These are phyloP conservation scores for Xiphophorus birchmanni DNA, from an alignment of 2,797 vertebrate genomes.

Conservation along the genomic window DNA sequence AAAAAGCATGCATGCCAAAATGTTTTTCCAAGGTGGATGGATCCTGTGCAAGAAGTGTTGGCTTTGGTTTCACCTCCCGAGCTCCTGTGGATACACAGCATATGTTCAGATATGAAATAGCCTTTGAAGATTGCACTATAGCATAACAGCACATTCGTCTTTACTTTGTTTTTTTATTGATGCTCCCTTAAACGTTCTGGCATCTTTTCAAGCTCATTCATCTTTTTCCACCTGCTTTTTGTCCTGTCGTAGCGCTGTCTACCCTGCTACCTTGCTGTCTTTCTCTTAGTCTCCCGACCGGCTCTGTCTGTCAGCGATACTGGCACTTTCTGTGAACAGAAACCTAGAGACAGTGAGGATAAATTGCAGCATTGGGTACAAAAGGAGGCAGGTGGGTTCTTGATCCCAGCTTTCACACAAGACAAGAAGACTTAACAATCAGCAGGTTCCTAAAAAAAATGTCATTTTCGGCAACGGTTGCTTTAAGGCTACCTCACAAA, in stretches of 20 bases:
- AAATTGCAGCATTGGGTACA: constrained; percentile 47
- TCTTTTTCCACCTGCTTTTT: constrained; percentile 30
- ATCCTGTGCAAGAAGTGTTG: constrained; percentile 67
- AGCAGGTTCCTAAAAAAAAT: constrained; percentile 28
- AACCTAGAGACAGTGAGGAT: constrained; percentile 39
- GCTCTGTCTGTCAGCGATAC: constrained; percentile 63
- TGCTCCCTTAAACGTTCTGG: constrained; percentile 40
- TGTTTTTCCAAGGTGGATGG: constrained; percentile 35
- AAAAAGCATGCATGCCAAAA: constrained; percentile 29
- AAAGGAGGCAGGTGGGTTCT: constrained; percentile 38
- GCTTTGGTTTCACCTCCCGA: constrained; percentile 63
- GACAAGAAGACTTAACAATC: constrained; percentile 38
- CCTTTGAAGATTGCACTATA: constrained; percentile 24
- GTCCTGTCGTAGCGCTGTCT: constrained; percentile 25
- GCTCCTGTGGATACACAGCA: constrained; percentile 62
- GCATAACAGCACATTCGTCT: constrained; percentile 21
- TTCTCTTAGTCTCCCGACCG: constrained; percentile 19
- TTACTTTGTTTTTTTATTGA: constrained; percentile 29
- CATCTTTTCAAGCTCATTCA: constrained; percentile 47
- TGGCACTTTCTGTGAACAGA: constrained; percentile 8
- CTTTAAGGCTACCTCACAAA: not conserved
- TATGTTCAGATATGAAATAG: constrained; percentile 71
- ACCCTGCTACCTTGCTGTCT: constrained; percentile 3
- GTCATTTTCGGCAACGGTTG: constrained; percentile 30
- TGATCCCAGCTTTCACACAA: constrained; percentile 48